Percentiles rank a stretch among this genome's conserved stretches.
Evolutionary conservation across 2,888 invertebrate genomes (phyloP).

Genomic region (Phaonia tiefii): DNA sequence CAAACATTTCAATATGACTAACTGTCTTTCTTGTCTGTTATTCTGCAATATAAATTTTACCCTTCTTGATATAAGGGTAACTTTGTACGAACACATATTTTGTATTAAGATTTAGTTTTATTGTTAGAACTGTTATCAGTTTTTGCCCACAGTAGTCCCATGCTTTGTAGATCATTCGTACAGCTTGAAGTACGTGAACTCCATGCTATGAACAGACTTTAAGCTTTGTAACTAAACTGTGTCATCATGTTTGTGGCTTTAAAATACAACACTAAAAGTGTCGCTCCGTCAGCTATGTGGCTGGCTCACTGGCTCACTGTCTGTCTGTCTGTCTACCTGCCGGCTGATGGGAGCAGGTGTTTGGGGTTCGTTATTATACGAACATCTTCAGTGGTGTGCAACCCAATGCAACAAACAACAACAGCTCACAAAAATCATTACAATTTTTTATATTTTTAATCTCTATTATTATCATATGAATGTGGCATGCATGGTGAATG

Average conservation of each 20-base stretch:
- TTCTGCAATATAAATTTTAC: too few relatives aligned
- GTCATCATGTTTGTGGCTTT: constrained; percentile 40
- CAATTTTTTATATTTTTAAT: constrained; percentile 38
- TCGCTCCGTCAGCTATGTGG: too few relatives aligned
- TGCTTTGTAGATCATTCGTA: too few relatives aligned
- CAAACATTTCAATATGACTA: too few relatives aligned
- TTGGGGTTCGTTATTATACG: constrained; percentile 41
- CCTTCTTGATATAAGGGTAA: too few relatives aligned
- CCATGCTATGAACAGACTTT: not conserved
- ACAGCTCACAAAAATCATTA: constrained; percentile 13
- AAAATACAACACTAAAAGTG: too few relatives aligned
- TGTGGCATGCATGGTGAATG: not conserved
- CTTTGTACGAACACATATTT: too few relatives aligned
- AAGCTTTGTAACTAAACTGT: constrained; percentile 41
- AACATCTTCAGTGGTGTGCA: constrained; percentile 5
- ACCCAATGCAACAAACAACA: not conserved
- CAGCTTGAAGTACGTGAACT: not conserved
- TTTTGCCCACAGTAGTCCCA: too few relatives aligned
- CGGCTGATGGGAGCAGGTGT: constrained; percentile 49
- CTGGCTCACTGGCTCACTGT: not conserved
- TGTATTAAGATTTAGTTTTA: too few relatives aligned
- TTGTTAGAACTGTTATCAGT: too few relatives aligned
- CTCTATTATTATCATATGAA: constrained; percentile 34
- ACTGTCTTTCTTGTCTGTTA: too few relatives aligned
- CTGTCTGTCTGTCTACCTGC: not conserved